phyloP scores from a whole-genome alignment of 2,888 invertebrate species.

The Nasonovia ribisnigri region DNA sequence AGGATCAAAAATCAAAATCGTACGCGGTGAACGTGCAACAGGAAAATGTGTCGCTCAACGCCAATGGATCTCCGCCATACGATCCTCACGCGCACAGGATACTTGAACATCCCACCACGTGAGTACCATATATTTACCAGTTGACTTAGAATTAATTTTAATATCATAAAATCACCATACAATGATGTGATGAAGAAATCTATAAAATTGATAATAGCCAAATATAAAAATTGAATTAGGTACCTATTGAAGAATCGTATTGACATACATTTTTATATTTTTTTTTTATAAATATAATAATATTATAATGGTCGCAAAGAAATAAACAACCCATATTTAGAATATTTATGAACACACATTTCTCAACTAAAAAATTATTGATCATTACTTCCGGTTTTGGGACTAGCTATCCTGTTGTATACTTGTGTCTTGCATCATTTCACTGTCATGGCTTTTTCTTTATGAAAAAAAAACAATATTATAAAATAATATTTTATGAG shows the following conservation, averaged over 20 bases:
- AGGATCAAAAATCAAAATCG: constrained; percentile 48
- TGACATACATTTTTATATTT: background rate
- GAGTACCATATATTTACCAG: constrained; percentile 70
- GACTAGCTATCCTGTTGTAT: background rate
- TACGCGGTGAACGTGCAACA: constrained; percentile 37
- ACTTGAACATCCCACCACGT: constrained; percentile 80
- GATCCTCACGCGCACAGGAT: constrained; percentile 80
- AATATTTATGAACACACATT: too few species aligned
- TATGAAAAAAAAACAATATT: background rate
- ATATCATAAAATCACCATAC: background rate
- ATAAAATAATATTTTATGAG: background rate
- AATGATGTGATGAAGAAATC: background rate
- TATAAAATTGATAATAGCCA: background rate
- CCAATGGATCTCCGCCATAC: constrained; percentile 71
- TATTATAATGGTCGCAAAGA: background rate
- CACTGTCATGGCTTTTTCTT: background rate
- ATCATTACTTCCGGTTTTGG: background rate
- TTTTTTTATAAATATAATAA: background rate
- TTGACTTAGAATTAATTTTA: background rate
- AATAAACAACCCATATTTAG: too few species aligned
- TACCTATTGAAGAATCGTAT: background rate
- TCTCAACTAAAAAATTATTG: background rate
- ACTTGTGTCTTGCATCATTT: background rate
- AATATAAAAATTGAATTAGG: background rate
- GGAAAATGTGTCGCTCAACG: constrained; percentile 34